phyloP scores from a whole-genome alignment of 2,113 vertebrate species.

The Cyanoliseus patagonus region DNA sequence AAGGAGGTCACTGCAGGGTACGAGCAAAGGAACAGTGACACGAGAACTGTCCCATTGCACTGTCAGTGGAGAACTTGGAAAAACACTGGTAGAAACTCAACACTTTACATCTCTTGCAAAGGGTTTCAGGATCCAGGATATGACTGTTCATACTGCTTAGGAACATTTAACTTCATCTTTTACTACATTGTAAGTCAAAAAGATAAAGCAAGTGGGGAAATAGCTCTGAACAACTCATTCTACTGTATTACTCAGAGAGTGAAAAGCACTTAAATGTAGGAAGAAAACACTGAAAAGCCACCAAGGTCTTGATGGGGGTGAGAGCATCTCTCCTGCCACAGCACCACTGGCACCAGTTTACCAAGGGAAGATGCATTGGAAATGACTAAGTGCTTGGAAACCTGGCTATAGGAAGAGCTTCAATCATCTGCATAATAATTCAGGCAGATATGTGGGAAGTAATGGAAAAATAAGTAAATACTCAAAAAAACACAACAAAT shows the following conservation, averaged over 20 bases:
- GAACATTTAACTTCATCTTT: neutral
- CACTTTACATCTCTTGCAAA: neutral
- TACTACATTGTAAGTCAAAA: neutral
- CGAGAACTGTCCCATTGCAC: fast-evolving
- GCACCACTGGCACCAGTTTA: neutral
- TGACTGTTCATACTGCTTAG: neutral
- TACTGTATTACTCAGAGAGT: fast-evolving
- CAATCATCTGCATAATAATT: neutral
- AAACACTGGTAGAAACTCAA: neutral
- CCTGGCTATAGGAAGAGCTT: neutral
- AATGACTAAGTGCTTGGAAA: neutral
- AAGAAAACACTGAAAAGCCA: neutral
- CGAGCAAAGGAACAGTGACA: neutral
- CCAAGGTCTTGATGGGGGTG: neutral
- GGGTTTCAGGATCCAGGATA: neutral
- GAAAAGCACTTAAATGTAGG: neutral
- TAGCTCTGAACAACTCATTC: neutral
- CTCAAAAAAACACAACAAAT: neutral
- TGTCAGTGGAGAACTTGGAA: fast-evolving
- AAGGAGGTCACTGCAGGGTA: neutral
- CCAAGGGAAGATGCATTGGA: neutral
- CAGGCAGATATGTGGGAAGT: neutral
- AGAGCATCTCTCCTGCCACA: neutral
- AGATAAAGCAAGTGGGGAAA: neutral
- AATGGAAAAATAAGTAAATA: neutral